Percentiles rank a stretch among this genome's conserved stretches.
Conservation (phyloP, 2,888 invertebrate species). For the Cheilosia urbana region DNA sequence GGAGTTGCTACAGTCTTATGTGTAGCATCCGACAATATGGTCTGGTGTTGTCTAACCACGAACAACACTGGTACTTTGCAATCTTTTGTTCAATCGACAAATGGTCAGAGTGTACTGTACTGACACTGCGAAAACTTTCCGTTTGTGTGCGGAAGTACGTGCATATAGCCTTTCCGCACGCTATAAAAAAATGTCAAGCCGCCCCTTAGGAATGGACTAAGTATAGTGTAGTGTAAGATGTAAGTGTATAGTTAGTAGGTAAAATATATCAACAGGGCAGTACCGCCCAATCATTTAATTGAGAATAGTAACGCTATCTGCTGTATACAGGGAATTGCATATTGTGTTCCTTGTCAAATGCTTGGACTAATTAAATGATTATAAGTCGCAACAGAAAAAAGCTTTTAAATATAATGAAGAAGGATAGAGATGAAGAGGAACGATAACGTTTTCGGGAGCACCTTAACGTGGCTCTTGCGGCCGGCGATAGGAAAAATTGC, state of each 20-base stretch:
- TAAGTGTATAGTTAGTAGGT: neutral
- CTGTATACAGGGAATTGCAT: neutral
- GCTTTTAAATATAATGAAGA: conserved; percentile 1
- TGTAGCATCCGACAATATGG: too few relatives aligned
- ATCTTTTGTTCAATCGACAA: neutral
- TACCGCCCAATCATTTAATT: neutral
- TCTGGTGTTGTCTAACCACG: too few relatives aligned
- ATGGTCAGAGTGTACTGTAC: neutral
- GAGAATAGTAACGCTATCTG: neutral
- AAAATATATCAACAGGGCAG: neutral
- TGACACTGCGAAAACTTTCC: neutral
- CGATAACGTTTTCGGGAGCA: neutral
- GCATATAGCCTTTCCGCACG: conserved; percentile 2
- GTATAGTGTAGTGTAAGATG: too few relatives aligned
- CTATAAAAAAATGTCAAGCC: conserved; percentile 9
- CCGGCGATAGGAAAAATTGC: too few relatives aligned
- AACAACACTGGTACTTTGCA: neutral
- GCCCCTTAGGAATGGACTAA: neutral
- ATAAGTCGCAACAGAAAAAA: conserved; percentile 1
- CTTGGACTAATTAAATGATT: conserved; percentile 6
- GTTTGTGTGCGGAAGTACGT: neutral
- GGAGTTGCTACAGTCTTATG: neutral
- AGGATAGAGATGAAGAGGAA: neutral
- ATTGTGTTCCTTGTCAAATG: conserved; percentile 4
- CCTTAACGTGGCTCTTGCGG: too few relatives aligned